Percentiles rank a stretch among this genome's conserved stretches.
These are phyloP conservation scores for Phalacrocorax brasilianus DNA, from an alignment of 2,113 vertebrate genomes.

Conservation along the genomic window DNA sequence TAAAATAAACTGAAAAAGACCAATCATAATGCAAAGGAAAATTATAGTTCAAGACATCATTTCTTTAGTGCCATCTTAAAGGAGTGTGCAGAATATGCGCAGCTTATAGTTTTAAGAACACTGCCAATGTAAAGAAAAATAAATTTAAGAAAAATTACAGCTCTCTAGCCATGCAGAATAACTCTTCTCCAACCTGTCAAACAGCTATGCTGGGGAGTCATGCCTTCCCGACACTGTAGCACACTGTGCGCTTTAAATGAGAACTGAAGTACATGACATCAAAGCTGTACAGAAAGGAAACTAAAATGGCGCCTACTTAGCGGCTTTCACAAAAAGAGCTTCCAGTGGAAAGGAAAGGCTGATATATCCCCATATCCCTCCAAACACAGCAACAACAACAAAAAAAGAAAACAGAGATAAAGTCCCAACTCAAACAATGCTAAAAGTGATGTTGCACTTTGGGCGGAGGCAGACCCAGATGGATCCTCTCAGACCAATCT, in stretches of 20 bases:
- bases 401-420: neutral
- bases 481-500: neutral
- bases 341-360: conserved; percentile 4
- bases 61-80: neutral
- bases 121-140: neutral
- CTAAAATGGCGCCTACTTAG: neutral
- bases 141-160: neutral
- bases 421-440: neutral
- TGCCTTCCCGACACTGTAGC: neutral
- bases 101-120: neutral
- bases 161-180: neutral
- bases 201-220: neutral
- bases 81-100: neutral
- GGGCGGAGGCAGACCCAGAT: conserved; percentile 3
- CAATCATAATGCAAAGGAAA: neutral
- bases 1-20: neutral
- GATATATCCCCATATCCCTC: neutral
- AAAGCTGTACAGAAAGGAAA: conserved; percentile 30
- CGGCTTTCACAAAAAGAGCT: neutral
- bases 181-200: neutral
- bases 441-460: neutral
- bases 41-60: neutral
- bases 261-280: neutral
- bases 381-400: neutral
- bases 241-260: neutral